Evolutionary conservation across 1,140 invertebrate species (phyloP).

Genomic region (Hypsibius dujardini): DNA sequence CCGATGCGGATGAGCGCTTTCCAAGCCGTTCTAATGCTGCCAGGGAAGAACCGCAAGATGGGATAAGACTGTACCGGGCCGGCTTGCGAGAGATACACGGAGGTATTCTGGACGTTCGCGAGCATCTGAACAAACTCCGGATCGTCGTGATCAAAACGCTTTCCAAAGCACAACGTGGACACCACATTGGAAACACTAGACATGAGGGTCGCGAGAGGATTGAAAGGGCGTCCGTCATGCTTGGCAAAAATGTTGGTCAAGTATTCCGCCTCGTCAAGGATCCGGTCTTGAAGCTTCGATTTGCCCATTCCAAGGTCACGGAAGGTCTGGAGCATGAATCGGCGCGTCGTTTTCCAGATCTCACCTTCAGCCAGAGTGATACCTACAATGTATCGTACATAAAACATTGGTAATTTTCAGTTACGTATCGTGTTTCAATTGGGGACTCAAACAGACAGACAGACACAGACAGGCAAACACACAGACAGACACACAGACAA

Average conservation of each 20-base stretch:
- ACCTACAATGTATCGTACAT: slow-evolving; percentile 38
- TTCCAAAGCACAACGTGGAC: background rate
- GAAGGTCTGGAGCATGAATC: slow-evolving; percentile 49
- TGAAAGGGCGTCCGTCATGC: background rate
- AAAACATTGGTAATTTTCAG: background rate
- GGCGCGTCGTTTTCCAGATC: slow-evolving; percentile 63
- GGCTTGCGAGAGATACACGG: background rate
- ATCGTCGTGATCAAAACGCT: slow-evolving; percentile 3
- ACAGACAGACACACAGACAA: no score
- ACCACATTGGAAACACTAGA: background rate
- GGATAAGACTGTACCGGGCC: background rate
- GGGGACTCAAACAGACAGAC: no score
- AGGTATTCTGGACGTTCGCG: background rate
- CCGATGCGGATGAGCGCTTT: background rate
- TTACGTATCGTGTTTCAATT: background rate
- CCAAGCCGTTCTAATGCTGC: background rate
- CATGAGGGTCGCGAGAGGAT: background rate
- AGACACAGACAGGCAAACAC: no score
- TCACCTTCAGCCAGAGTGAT: slow-evolving; percentile 60
- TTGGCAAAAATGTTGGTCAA: background rate
- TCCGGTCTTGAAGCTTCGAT: slow-evolving; percentile 42
- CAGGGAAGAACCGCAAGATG: background rate
- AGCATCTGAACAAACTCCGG: background rate
- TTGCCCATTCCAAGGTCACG: slow-evolving; percentile 49
- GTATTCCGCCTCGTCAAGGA: slow-evolving; percentile 36